Evolutionary conservation across 1,140 invertebrate species (phyloP).

Genomic region (Oncopeltus fasciatus): DNA sequence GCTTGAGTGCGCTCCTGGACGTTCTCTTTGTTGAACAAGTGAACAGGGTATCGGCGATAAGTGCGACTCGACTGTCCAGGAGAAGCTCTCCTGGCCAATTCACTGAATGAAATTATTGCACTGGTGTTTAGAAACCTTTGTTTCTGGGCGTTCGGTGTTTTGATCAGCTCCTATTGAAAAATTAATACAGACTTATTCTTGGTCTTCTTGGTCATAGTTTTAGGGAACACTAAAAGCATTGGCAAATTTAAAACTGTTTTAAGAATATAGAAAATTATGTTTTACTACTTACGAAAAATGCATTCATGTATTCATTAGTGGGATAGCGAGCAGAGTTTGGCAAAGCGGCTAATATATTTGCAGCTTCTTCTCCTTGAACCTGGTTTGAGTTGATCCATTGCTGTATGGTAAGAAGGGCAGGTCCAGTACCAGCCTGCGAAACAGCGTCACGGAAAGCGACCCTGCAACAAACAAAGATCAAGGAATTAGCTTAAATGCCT

Average conservation of each 20-base stretch:
- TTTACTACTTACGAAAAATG: constrained; percentile 34
- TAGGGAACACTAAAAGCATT: no score
- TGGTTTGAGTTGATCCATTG: constrained; percentile 41
- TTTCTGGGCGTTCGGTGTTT: neutral
- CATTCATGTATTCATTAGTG: constrained; percentile 41
- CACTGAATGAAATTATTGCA: neutral
- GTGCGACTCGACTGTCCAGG: constrained; percentile 39
- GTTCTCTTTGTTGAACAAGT: constrained; percentile 40
- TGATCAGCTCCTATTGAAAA: neutral
- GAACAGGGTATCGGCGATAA: constrained; percentile 43
- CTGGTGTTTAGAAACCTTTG: neutral
- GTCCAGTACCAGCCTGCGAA: constrained; percentile 44
- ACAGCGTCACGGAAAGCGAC: constrained; percentile 45
- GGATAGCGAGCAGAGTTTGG: constrained; percentile 38
- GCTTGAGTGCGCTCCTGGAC: constrained; percentile 31
- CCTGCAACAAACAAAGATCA: constrained; percentile 20
- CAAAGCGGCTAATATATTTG: constrained; percentile 35
- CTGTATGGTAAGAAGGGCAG: constrained; percentile 41
- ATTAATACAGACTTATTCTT: neutral
- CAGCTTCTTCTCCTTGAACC: constrained; percentile 37
- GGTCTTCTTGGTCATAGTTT: neutral
- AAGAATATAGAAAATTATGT: neutral
- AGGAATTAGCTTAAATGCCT: neutral
- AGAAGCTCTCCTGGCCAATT: constrained; percentile 33
- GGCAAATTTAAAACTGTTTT: neutral